Conservation (phyloP, 1,140 invertebrate species). For the Drosophila auraria region DNA sequence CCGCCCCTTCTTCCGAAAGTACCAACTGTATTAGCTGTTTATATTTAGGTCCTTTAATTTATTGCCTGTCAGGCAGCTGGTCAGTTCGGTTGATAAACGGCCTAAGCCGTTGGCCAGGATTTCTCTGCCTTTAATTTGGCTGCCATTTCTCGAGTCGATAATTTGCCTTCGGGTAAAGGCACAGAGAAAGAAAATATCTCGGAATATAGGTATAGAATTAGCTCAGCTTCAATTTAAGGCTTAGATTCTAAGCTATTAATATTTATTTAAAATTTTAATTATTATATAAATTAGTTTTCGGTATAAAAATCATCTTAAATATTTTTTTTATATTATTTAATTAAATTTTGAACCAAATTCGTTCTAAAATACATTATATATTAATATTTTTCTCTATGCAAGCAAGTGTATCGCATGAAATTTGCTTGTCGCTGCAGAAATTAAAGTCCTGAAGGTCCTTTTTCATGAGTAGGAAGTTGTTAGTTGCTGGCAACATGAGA, state of each 20-base stretch:
- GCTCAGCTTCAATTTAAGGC: too few species aligned
- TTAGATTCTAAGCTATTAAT: too few species aligned
- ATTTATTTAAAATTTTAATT: too few species aligned
- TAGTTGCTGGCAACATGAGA: constrained; percentile 67
- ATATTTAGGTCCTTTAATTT: constrained; percentile 54
- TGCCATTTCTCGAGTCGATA: constrained; percentile 30
- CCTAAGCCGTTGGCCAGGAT: constrained; percentile 32
- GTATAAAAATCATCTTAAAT: too few species aligned
- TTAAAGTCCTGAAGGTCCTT: constrained; percentile 67
- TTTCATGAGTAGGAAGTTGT: constrained; percentile 65
- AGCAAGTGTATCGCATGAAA: constrained; percentile 9
- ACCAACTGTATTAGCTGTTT: constrained; percentile 29
- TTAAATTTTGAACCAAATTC: too few species aligned
- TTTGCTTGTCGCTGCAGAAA: constrained; percentile 47
- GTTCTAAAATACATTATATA: too few species aligned
- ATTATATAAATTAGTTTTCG: too few species aligned
- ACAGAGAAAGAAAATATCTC: neutral
- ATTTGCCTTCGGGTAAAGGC: constrained; percentile 26
- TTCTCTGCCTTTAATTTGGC: constrained; percentile 24
- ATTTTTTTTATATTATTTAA: too few species aligned
- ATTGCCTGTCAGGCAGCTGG: constrained; percentile 57
- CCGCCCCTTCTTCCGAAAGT: neutral
- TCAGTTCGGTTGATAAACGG: constrained; percentile 66
- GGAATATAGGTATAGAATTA: too few species aligned
- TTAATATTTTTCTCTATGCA: neutral